These are phyloP conservation scores for Halictus rubicundus DNA, from an alignment of 1,140 invertebrate species.

Conservation along the genomic window DNA sequence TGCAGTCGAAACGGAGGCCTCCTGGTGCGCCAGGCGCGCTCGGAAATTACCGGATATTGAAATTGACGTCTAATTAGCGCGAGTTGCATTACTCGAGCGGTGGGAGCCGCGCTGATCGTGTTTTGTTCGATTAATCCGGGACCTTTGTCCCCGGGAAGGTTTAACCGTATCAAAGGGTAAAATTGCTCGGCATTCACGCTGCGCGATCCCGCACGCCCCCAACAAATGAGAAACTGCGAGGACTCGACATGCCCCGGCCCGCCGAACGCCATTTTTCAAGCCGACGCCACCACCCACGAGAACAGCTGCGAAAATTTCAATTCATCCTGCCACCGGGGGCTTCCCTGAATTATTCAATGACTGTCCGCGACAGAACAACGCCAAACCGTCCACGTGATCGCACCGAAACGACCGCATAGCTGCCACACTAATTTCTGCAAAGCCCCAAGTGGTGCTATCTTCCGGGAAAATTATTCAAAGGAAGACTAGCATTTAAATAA, in stretches of 20 bases:
- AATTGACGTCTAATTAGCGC: slow-evolving; percentile 32
- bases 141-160: slow-evolving; percentile 22
- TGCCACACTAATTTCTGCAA: too few relatives aligned
- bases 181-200: background rate
- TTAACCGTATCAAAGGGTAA: background rate
- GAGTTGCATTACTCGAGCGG: background rate
- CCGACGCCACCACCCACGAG: background rate
- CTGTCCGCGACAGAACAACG: too few relatives aligned
- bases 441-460: too few relatives aligned
- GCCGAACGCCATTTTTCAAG: slow-evolving; percentile 5
- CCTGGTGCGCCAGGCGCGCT: background rate
- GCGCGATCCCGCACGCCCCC: background rate
- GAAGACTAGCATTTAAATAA: too few relatives aligned
- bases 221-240: background rate
- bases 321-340: background rate
- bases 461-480: too few relatives aligned
- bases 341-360: background rate
- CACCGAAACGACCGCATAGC: too few relatives aligned
- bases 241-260: background rate
- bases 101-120: background rate
- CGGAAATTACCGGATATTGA: background rate
- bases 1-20: background rate
- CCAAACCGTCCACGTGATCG: too few relatives aligned
- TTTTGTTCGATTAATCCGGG: slow-evolving; percentile 27
- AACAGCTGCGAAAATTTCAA: background rate